These are phyloP conservation scores for Copidosoma floridanum DNA, from an alignment of 1,140 invertebrate species.

Conservation along the genomic window DNA sequence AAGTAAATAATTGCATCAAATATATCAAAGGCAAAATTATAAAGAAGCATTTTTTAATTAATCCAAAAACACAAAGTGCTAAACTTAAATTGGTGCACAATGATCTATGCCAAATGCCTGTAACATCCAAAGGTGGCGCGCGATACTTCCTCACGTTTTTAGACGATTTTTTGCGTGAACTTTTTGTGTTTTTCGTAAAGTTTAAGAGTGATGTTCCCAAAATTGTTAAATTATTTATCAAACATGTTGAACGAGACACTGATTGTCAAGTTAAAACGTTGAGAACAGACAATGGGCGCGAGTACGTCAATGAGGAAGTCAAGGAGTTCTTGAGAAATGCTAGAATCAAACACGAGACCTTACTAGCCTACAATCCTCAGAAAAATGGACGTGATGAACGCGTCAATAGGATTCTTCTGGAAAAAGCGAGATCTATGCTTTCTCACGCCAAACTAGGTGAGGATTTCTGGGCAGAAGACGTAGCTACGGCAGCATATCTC, in stretches of 20 bases:
- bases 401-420: conserved; percentile 39
- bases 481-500: neutral
- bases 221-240: neutral
- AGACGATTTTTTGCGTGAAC: neutral
- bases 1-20: neutral
- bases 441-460: conserved; percentile 21
- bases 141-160: neutral
- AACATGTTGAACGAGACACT: neutral
- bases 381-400: conserved; percentile 48
- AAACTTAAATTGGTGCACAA: neutral
- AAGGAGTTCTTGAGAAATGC: conserved; percentile 31
- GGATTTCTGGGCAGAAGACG: neutral
- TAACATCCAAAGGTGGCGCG: neutral
- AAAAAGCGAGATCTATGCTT: conserved; percentile 41
- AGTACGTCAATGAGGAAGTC: conserved; percentile 33
- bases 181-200: neutral
- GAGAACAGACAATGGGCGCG: conserved; percentile 32
- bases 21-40: neutral
- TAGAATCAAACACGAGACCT: conserved; percentile 32
- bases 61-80: neutral
- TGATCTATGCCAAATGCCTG: neutral
- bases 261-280: neutral
- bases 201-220: neutral
- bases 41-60: neutral
- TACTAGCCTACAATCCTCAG: conserved; percentile 40